Percentiles rank a stretch among this genome's conserved stretches.
These are phyloP conservation scores for Habrosyne pyritoides DNA, from an alignment of 2,888 invertebrate species.

Conservation along the genomic window DNA sequence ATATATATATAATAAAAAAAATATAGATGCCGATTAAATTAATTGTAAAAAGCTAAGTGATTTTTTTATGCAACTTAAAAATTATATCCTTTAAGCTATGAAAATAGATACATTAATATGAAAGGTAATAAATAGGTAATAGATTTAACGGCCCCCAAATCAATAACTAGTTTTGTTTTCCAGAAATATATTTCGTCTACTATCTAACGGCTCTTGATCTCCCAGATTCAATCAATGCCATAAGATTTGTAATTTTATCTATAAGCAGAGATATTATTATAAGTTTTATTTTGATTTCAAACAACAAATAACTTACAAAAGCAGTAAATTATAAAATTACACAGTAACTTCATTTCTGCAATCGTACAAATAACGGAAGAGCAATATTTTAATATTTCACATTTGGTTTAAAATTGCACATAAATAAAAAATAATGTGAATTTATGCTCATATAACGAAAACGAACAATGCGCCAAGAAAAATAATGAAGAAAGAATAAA, in stretches of 20 bases:
- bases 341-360: slow-evolving; percentile 58
- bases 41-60: too few species aligned
- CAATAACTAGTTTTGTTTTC: neutral
- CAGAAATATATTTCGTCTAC: neutral
- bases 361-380: slow-evolving; percentile 60
- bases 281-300: slow-evolving; percentile 26
- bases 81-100: too few species aligned
- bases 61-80: too few species aligned
- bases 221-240: too few species aligned
- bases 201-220: too few species aligned
- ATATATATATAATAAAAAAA: too few species aligned
- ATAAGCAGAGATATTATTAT: too few species aligned
- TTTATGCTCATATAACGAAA: slow-evolving; percentile 34
- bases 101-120: too few species aligned
- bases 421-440: slow-evolving; percentile 54
- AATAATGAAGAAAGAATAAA: slow-evolving; percentile 34
- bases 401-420: slow-evolving; percentile 51
- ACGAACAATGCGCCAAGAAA: slow-evolving; percentile 57
- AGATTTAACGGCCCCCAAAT: neutral
- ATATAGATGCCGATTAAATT: too few species aligned
- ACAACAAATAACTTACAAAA: slow-evolving; percentile 50
- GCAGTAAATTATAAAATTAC: slow-evolving; percentile 70
- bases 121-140: too few species aligned
- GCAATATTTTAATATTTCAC: slow-evolving; percentile 67
- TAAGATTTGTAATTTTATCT: too few species aligned